Evolutionary conservation across 2,797 vertebrate species (phyloP).

Genomic region (Mus spretus): DNA sequence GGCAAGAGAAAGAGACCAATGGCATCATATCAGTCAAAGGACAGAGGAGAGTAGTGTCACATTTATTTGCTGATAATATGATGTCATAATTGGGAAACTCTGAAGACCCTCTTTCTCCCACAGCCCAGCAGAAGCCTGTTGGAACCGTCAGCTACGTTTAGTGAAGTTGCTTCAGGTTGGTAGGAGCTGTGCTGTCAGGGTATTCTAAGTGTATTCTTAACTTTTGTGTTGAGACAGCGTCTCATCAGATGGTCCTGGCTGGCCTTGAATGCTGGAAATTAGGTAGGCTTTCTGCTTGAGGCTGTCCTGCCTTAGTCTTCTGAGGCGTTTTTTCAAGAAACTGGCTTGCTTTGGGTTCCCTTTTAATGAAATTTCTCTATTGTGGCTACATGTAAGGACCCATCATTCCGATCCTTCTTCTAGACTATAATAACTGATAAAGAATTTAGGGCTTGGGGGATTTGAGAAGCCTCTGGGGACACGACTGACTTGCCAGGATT

Average conservation of each 20-base stretch:
- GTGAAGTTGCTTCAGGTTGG: not conserved
- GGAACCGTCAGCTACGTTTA: not conserved
- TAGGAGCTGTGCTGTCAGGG: not conserved
- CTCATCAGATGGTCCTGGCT: not conserved
- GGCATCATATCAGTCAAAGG: too few relatives aligned
- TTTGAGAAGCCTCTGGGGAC: not conserved
- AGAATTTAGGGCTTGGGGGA: not conserved
- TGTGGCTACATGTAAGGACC: not conserved
- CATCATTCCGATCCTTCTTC: not conserved
- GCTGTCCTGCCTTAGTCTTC: not conserved
- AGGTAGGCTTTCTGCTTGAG: not conserved
- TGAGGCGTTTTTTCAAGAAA: not conserved
- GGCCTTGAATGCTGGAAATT: not conserved
- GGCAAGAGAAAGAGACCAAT: not conserved
- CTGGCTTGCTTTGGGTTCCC: not conserved
- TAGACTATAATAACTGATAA: conserved; percentile 1
- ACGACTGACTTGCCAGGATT: too few relatives aligned
- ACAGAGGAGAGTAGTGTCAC: not conserved
- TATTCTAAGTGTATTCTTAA: not conserved
- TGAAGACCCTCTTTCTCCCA: too few relatives aligned
- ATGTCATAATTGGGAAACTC: not conserved
- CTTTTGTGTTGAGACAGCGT: not conserved
- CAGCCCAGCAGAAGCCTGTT: not conserved
- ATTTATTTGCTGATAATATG: not conserved
- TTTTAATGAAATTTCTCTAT: not conserved